These are phyloP conservation scores for Picathartes gymnocephalus DNA, from an alignment of 2,113 vertebrate species.

Conservation along the genomic window DNA sequence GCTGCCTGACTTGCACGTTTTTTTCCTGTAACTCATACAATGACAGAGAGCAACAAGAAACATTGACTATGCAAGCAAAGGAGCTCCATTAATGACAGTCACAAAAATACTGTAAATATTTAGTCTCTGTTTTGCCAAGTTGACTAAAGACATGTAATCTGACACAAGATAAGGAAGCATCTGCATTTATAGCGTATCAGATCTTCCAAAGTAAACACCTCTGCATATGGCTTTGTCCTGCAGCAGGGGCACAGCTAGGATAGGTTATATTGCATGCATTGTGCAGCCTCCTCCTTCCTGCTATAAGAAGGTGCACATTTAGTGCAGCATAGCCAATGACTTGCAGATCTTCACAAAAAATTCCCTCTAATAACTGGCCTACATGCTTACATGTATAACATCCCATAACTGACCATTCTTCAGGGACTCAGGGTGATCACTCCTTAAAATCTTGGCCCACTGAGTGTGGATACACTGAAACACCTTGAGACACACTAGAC, in stretches of 20 bases:
- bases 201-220: neutral
- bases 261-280: neutral
- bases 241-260: neutral
- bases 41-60: neutral
- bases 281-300: neutral
- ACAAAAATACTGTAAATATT: neutral
- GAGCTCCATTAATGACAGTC: neutral
- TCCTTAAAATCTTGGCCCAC: neutral
- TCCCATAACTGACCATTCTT: neutral
- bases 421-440: neutral
- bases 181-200: neutral
- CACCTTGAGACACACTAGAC: neutral
- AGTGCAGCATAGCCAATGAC: neutral
- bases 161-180: neutral
- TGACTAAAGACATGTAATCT: neutral
- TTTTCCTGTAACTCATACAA: neutral
- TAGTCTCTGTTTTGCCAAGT: neutral
- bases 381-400: neutral
- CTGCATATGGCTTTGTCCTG: neutral
- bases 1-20: neutral
- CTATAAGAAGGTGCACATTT: neutral
- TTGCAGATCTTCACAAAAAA: neutral
- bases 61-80: neutral
- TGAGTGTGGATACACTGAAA: neutral
- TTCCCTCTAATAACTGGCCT: neutral